phyloP scores from a whole-genome alignment of 2,113 vertebrate genomes.

The Uria aalge region DNA sequence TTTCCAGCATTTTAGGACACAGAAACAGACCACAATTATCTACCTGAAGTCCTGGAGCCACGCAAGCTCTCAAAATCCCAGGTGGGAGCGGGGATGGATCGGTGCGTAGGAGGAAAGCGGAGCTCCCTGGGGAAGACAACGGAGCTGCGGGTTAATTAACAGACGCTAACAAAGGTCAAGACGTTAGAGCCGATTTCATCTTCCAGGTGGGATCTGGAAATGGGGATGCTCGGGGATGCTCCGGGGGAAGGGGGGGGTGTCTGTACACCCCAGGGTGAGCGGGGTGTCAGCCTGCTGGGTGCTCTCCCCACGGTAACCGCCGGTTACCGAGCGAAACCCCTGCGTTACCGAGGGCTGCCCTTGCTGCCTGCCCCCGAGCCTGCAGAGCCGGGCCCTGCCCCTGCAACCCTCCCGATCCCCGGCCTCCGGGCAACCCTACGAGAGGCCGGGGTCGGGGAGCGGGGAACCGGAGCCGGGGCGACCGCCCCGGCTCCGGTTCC shows the following conservation, averaged over 20 bases:
- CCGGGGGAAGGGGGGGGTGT: too few species aligned
- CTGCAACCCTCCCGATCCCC: rapidly evolving
- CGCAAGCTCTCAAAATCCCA: not conserved
- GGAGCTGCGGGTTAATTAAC: not conserved
- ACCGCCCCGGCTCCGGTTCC: rapidly evolving
- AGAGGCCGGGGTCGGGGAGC: not conserved
- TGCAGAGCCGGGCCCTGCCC: not conserved
- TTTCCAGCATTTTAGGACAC: not conserved
- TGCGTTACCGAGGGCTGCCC: not conserved
- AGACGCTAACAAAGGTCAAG: not conserved
- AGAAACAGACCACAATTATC: rapidly evolving
- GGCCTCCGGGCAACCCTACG: not conserved
- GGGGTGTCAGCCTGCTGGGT: not conserved
- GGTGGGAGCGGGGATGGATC: not conserved
- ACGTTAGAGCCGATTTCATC: not conserved
- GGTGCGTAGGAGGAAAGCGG: rapidly evolving
- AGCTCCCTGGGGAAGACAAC: not conserved
- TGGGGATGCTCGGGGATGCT: too few species aligned
- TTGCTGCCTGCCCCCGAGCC: not conserved
- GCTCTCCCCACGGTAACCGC: not conserved
- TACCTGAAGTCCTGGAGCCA: too few species aligned
- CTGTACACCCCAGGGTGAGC: not conserved
- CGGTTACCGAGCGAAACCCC: not conserved
- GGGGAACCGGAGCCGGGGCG: not conserved
- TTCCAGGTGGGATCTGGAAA: not conserved